These are phyloP conservation scores for Perca flavescens DNA, from an alignment of 2,113 vertebrate species.

Conservation along the genomic window DNA sequence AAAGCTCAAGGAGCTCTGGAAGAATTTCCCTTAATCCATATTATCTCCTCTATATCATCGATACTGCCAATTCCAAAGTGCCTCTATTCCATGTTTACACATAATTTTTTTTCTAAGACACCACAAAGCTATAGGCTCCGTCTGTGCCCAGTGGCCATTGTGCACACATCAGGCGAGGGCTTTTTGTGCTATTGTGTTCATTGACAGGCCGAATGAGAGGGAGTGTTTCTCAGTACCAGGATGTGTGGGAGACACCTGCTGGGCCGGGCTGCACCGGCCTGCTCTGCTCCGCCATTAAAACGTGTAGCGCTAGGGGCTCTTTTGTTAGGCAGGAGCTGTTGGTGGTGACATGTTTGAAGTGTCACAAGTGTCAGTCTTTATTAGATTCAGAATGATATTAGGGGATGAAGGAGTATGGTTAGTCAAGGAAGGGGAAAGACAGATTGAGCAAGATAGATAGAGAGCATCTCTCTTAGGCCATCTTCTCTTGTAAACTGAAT, in stretches of 20 bases:
- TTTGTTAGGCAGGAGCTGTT: conserved; percentile 91
- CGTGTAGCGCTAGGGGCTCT: conserved; percentile 85
- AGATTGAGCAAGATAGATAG: conserved; percentile 49
- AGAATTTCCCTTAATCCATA: conserved; percentile 25
- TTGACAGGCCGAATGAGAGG: conserved; percentile 93
- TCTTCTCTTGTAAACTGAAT: conserved; percentile 51
- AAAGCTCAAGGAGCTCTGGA: not conserved
- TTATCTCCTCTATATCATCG: conserved; percentile 28
- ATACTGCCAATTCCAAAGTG: conserved; percentile 44
- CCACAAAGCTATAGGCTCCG: conserved; percentile 79
- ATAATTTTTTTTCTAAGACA: conserved; percentile 80
- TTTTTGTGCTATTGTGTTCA: conserved; percentile 91
- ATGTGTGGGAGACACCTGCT: conserved; percentile 94
- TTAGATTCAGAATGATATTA: conserved; percentile 87
- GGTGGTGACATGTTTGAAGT: conserved; percentile 91
- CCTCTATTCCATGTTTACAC: conserved; percentile 77
- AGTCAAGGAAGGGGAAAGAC: conserved; percentile 37
- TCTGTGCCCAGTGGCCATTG: conserved; percentile 86
- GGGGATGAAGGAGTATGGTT: conserved; percentile 70
- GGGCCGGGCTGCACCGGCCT: conserved; percentile 89
- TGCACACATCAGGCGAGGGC: conserved; percentile 77
- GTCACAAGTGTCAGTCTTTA: conserved; percentile 92
- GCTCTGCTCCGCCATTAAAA: conserved; percentile 87
- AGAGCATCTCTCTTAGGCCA: conserved; percentile 14
- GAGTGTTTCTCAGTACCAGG: conserved; percentile 92